Base-by-base conservation (phyloP, 2,113 vertebrate genomes). In the Manacus vitellinus region DNA sequence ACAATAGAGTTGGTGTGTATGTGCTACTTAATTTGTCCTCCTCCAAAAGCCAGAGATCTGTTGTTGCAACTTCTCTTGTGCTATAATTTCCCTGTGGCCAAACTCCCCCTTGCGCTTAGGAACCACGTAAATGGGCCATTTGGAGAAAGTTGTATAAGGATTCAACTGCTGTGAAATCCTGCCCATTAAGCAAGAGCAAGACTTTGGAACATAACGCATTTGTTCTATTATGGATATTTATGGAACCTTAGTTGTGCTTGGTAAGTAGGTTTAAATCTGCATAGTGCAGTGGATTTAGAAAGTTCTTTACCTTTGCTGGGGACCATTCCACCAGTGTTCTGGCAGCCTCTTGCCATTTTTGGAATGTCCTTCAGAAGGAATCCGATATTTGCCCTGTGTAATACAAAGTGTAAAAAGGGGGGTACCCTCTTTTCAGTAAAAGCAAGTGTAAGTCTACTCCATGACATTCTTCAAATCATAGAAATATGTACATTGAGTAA, bases 1-100 rank as follows among this genome's bases (percentile, higher is more conserved):
- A 28, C 6, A 71, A 24, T 5, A 22, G 12, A 46, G 7, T 18
- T 63, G 22, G 7, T 1, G 1, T 3, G 1, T 14, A 4, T 20
- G 8, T 35, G 11, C 35, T 82, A 2, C 10, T 46, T 58, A 12
- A 82, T 30, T 78, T 82, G 7, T 37, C 4, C 19, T 63, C 16
- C 3, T 63, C 12, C 20, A 76, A 83, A 95, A 79, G 39, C 12
- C 9, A 39, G 27, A 28, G 10, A 17, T 65, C 37, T 71, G 41
- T 44, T 62, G 28, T 61, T 65, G 51, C 15, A 23, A 15, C 58
- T 88, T 75, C 17, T 75, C 12, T 63, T 59, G 12, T 1, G 0
- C 62, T 52, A 0, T 30, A 16, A 55, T 51, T 82, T 24, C 5
- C 33, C 62, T 71, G 24, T 15, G 47, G 12, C 8, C 47, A 55